Percentiles rank a stretch among this genome's conserved stretches.
Evolutionary conservation across 2,113 vertebrate species (phyloP).

Genomic region (Pituophis catenifer): DNA sequence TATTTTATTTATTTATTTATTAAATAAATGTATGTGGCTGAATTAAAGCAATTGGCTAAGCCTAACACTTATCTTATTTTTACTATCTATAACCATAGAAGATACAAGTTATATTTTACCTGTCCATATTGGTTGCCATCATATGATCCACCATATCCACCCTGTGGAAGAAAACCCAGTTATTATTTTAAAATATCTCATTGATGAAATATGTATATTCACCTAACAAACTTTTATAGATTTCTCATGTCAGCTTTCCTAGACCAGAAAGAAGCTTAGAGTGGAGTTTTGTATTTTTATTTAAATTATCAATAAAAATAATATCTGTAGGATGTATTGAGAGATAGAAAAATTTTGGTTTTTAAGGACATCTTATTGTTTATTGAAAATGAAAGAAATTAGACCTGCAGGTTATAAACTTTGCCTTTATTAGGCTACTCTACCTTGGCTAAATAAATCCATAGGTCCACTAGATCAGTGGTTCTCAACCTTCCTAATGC

Average conservation of each 20-base stretch:
- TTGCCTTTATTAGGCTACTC: background rate
- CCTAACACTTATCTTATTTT: background rate
- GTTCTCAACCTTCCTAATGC: too few relatives aligned
- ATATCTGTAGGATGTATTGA: background rate
- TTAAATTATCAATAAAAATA: background rate
- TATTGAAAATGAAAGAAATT: background rate
- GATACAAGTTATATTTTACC: background rate
- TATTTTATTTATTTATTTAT: background rate
- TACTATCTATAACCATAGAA: background rate
- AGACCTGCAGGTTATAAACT: background rate
- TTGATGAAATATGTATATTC: background rate
- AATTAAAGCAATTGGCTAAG: background rate
- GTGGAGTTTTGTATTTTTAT: background rate
- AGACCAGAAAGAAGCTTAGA: background rate
- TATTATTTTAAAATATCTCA: background rate
- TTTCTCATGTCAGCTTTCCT: background rate
- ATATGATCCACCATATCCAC: background rate
- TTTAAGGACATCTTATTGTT: background rate
- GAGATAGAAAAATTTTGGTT: background rate
- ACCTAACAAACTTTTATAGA: background rate
- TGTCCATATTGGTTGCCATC: background rate
- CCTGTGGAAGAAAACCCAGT: background rate
- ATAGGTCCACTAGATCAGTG: background rate
- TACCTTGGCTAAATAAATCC: background rate
- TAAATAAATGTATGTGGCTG: background rate